Conservation (phyloP, 2,888 invertebrate genomes). For the Lithophane semibrunnea region DNA sequence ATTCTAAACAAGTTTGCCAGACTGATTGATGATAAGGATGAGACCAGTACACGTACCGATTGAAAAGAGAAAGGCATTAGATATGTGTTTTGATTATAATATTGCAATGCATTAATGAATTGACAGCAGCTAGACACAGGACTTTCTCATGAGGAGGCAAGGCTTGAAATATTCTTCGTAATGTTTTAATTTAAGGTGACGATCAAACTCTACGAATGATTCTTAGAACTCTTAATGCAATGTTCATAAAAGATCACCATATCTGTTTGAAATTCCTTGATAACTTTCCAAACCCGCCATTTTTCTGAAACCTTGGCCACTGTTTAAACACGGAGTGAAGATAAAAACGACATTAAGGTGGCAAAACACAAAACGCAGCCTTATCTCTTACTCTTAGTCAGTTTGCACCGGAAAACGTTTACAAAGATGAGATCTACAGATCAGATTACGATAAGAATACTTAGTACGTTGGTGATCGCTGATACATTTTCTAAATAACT, state of each 20-base stretch:
- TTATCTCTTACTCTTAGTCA: not conserved
- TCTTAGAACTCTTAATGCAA: not conserved
- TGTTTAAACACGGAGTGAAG: not conserved
- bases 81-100: conserved; percentile 17
- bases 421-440: conserved; percentile 22
- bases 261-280: not conserved
- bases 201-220: not conserved
- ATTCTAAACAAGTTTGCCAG: conserved; percentile 20
- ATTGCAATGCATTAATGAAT: conserved; percentile 10
- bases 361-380: conserved; percentile 1
- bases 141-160: conserved; percentile 25
- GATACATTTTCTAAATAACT: not conserved
- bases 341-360: conserved; percentile 8
- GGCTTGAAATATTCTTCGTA: not conserved
- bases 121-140: conserved; percentile 9
- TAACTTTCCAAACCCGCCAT: not conserved
- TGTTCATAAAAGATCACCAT: not conserved
- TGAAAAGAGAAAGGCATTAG: conserved; percentile 35
- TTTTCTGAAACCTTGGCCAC: not conserved
- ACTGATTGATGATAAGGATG: conserved; percentile 19
- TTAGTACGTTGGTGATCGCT: not conserved
- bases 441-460: conserved; percentile 20
- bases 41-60: conserved; percentile 3
- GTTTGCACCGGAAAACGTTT: conserved; percentile 13
- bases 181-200: not conserved